Conservation (phyloP, 2,113 vertebrate genomes). For the Podarcis raffonei region DNA sequence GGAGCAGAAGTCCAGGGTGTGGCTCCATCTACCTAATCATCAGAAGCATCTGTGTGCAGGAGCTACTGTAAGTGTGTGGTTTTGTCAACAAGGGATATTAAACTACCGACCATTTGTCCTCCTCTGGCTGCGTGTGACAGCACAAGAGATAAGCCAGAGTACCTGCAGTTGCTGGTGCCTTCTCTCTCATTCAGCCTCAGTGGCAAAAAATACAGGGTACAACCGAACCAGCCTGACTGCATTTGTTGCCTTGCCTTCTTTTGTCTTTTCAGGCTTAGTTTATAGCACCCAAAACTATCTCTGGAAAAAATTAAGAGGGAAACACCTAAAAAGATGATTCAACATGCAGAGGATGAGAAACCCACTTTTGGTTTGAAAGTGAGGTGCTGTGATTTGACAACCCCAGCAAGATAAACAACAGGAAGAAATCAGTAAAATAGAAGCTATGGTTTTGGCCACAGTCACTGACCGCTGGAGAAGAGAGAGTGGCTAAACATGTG, state of each 20-base stretch:
- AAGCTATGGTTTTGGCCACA: neutral
- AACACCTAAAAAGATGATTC: neutral
- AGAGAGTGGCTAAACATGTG: neutral
- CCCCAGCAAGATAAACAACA: too few relatives aligned
- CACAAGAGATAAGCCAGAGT: slow-evolving; percentile 56
- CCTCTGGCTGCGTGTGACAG: too few relatives aligned
- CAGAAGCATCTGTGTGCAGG: too few relatives aligned
- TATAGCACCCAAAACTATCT: neutral
- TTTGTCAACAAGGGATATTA: too few relatives aligned
- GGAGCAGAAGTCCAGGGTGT: too few relatives aligned
- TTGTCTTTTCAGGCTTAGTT: neutral
- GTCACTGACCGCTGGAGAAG: neutral
- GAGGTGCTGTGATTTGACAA: neutral
- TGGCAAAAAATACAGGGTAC: neutral
- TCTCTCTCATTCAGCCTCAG: slow-evolving; percentile 49
- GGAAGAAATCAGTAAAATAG: neutral
- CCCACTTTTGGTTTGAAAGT: neutral
- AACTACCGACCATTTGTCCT: too few relatives aligned
- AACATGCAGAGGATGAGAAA: neutral
- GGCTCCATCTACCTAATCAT: too few relatives aligned
- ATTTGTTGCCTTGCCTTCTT: neutral
- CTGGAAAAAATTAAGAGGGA: too few relatives aligned
- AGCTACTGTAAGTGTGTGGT: too few relatives aligned
- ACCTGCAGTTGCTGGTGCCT: slow-evolving; percentile 47
- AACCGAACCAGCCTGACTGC: neutral